Evolutionary conservation across 2,797 vertebrate species (phyloP), one percentile per base, ranked within the genome.

Genomic region (Pteronotus mesoamericanus): DNA sequence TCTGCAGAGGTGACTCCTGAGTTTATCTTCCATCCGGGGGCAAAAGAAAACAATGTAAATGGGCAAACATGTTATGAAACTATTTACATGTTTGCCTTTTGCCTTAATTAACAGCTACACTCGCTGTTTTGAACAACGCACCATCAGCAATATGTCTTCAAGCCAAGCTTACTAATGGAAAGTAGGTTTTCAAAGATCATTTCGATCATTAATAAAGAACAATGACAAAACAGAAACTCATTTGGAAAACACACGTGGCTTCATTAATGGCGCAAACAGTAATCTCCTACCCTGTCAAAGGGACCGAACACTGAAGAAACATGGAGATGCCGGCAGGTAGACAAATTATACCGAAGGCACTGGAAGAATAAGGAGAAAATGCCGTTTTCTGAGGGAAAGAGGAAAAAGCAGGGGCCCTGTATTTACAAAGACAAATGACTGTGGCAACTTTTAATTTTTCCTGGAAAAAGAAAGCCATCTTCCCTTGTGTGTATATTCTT

Each of bases 1-100:
- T 53, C 82, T 93, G 37, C 51, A 87, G 29, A 64, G 97, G 51
- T 74, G 91, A 57, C 78, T 68, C 83, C 42, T 34, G 68, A 94
- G 80, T 88, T 78, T 75, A 71, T 44, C 64, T 64, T 39, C 53
- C 51, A 48, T 69, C 46, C 29, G 59, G n/a, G 18, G 44, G 42
- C 51, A 72, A 88, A 64, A 68, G 32, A 93, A 95, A 95, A 91
- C 29, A 53, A 37, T 37, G 39, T 75, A 88, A 93, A 77, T 19
- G 37, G 37, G 32, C 61, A 90, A 95, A 37, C 14, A 15, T n/a
- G 22, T 85, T 80, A 74, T 53, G 46, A 80, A 91, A 42, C 61
- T 59, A 77, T 80, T 92, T 53, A 39, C 55, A 61, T 57, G 12
- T 82, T 89, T 86, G 29, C 59, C 74, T 79, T 93, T 44, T 55